phyloP scores from a whole-genome alignment of 1,140 invertebrate genomes.

The Popillia japonica region DNA sequence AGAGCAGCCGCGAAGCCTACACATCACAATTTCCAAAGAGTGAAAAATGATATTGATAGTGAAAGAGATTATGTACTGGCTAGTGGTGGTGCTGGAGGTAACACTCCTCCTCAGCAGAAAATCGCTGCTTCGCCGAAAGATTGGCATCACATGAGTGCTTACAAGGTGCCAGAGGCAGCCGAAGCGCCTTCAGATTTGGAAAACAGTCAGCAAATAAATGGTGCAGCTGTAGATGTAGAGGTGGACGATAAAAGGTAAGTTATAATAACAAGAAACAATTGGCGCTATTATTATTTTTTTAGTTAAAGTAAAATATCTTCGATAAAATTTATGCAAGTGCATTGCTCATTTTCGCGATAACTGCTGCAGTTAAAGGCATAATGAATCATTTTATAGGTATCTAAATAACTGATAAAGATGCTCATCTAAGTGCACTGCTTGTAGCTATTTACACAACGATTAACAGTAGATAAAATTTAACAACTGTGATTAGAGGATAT shows the following conservation, averaged over 20 bases:
- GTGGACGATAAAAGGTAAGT: conserved; percentile 35
- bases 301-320: background rate
- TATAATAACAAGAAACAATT: no score
- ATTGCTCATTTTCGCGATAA: background rate
- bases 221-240: background rate
- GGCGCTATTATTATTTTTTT: background rate
- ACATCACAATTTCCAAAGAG: conserved; percentile 60
- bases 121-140: conserved; percentile 38
- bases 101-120: conserved; percentile 26
- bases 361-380: background rate
- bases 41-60: conserved; percentile 61
- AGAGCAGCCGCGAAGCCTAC: conserved; percentile 55
- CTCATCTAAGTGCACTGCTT: background rate
- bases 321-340: background rate
- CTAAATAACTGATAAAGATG: background rate
- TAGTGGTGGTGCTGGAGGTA: background rate
- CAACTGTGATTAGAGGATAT: no score
- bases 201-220: conserved; percentile 28
- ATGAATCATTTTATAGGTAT: background rate
- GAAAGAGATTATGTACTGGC: conserved; percentile 50
- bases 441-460: background rate
- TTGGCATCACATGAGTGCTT: conserved; percentile 12
- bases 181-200: conserved; percentile 41
- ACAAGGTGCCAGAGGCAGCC: conserved; percentile 43
- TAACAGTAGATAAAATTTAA: no score